Conservation (phyloP, 2,888 invertebrate genomes). For the Acanthococcus lagerstroemiae region DNA sequence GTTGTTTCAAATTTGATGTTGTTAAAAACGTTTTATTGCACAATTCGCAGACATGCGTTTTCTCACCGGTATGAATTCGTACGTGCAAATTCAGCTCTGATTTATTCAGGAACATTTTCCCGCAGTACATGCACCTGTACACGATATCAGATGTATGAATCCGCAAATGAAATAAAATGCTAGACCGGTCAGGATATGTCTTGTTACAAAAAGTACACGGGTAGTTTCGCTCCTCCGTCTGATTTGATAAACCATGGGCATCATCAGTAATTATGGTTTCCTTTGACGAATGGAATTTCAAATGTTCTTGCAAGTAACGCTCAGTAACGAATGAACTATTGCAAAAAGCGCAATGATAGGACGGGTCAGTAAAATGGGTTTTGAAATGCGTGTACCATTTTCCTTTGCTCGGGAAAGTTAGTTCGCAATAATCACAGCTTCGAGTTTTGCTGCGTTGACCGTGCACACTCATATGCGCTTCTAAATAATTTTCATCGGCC, state of each 20-base stretch:
- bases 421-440: conserved; percentile 11
- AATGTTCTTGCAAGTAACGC: conserved; percentile 7
- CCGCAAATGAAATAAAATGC: conserved; percentile 5
- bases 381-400: conserved; percentile 12
- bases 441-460: neutral
- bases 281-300: conserved; percentile 4
- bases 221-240: neutral
- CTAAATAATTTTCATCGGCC: neutral
- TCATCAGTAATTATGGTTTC: neutral
- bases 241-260: neutral
- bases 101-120: conserved; percentile 35
- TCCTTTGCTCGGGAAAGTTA: conserved; percentile 3
- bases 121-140: conserved; percentile 28
- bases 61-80: conserved; percentile 34
- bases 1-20: conserved; percentile 13
- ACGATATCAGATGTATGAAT: conserved; percentile 8
- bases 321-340: conserved; percentile 6
- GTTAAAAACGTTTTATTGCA: conserved; percentile 9
- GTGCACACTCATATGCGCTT: neutral
- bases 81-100: conserved; percentile 35
- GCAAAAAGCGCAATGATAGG: conserved; percentile 1
- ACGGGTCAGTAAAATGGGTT: conserved; percentile 10
- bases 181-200: neutral
- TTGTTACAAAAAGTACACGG: conserved; percentile 14
- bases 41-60: conserved; percentile 5